Evolutionary conservation across 2,888 invertebrate genomes (phyloP).

Genomic region (Parthenolecanium corni): DNA sequence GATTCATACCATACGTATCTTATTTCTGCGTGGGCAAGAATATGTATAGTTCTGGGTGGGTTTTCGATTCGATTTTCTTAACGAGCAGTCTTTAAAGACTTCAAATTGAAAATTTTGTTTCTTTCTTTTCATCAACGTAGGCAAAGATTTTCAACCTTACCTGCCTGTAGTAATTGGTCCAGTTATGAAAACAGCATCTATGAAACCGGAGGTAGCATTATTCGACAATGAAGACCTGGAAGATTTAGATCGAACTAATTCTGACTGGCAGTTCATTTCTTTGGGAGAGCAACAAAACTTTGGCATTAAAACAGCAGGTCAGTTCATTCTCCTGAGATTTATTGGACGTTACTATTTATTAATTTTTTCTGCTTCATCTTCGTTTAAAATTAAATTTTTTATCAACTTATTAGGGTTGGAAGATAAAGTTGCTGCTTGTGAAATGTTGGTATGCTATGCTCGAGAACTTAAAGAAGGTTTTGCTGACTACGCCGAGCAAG

Average conservation of each 20-base stretch:
- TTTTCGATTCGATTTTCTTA: not conserved
- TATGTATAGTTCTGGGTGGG: conserved; percentile 80
- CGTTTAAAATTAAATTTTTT: no score
- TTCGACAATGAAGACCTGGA: conserved; percentile 76
- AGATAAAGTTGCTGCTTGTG: conserved; percentile 91
- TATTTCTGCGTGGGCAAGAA: conserved; percentile 97
- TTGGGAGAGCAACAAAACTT: conserved; percentile 91
- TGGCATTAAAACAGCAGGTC: conserved; percentile 79
- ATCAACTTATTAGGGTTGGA: conserved; percentile 53
- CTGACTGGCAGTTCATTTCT: conserved; percentile 89
- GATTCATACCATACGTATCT: conserved; percentile 96
- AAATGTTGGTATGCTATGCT: conserved; percentile 92
- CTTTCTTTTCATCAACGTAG: no score
- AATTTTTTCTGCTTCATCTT: not conserved
- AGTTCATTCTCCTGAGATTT: conserved; percentile 28
- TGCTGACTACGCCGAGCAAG: conserved; percentile 62
- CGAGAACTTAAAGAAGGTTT: conserved; percentile 81
- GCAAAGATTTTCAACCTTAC: conserved; percentile 78
- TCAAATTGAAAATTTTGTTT: conserved; percentile 29
- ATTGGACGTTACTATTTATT: not conserved
- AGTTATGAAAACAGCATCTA: conserved; percentile 78
- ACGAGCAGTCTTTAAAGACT: not conserved
- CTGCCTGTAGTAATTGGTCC: conserved; percentile 91
- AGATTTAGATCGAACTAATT: conserved; percentile 62
- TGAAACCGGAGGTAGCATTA: conserved; percentile 86